Evolutionary conservation across 2,113 vertebrate genomes (phyloP).

Genomic region (Bostrychus sinensis): DNA sequence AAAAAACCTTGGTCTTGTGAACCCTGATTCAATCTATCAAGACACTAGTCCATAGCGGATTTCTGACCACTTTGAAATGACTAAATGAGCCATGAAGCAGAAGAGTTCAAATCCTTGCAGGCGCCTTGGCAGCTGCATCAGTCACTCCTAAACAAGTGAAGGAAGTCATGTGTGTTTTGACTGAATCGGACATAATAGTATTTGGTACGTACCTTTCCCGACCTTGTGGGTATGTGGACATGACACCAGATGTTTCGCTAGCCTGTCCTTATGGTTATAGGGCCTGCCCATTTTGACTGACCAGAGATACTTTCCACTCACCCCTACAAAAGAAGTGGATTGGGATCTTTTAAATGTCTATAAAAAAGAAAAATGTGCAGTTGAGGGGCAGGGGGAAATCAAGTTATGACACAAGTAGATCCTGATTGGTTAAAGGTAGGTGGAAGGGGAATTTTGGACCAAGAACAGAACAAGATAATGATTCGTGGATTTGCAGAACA

Average conservation of each 20-base stretch:
- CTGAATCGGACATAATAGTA: conserved; percentile 9
- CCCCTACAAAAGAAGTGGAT: conserved; percentile 67
- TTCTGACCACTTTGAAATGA: conserved; percentile 41
- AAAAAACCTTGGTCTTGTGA: conserved; percentile 9
- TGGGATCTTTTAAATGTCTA: conserved; percentile 43
- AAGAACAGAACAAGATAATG: not conserved
- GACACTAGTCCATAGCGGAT: conserved; percentile 1
- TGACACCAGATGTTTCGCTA: conserved; percentile 56
- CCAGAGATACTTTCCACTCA: conserved; percentile 62
- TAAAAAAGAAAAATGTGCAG: conserved; percentile 5
- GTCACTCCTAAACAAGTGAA: conserved; percentile 12
- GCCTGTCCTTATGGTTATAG: conserved; percentile 64
- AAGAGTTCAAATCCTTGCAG: conserved; percentile 19
- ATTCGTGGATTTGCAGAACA: conserved; percentile 1
- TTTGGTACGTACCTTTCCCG: conserved; percentile 51
- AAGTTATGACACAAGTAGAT: not conserved
- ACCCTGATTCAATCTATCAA: conserved; percentile 10
- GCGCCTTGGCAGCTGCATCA: conserved; percentile 8
- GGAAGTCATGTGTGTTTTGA: conserved; percentile 6
- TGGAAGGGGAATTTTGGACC: not conserved
- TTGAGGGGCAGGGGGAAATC: not conserved
- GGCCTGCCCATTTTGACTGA: conserved; percentile 59
- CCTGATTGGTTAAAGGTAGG: not conserved
- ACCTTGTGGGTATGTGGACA: conserved; percentile 45
- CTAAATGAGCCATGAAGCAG: conserved; percentile 53